phyloP scores from a whole-genome alignment of 2,113 vertebrate species.

The Callaeas wilsoni region DNA sequence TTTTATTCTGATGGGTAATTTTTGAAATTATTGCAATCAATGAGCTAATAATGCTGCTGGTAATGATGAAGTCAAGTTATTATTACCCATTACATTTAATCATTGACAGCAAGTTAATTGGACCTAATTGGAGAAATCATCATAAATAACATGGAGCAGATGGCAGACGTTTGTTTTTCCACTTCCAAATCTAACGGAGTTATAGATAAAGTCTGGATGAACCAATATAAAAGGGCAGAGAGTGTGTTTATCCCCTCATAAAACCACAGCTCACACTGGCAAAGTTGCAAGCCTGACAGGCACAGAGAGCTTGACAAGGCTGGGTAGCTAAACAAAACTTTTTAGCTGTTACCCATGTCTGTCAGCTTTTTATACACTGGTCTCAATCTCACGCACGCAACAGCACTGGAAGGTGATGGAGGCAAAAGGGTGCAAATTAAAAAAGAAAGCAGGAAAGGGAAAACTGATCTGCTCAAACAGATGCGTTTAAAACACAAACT shows the following conservation, averaged over 20 bases:
- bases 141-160: slow-evolving; percentile 85
- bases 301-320: not conserved
- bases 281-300: not conserved
- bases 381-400: rapidly evolving
- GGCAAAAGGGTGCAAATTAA: not conserved
- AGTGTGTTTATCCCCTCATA: not conserved
- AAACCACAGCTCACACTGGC: not conserved
- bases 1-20: slow-evolving; percentile 87
- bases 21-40: slow-evolving; percentile 94
- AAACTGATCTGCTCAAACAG: slow-evolving; percentile 10
- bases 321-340: not conserved
- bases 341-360: not conserved
- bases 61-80: slow-evolving; percentile 84
- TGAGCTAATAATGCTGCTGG: slow-evolving; percentile 87
- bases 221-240: not conserved
- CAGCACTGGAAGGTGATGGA: not conserved
- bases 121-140: slow-evolving; percentile 89
- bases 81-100: slow-evolving; percentile 89
- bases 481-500: not conserved
- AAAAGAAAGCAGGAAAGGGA: not conserved
- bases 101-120: slow-evolving; percentile 89
- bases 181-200: slow-evolving; percentile 53
- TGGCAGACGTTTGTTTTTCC: slow-evolving; percentile 75
- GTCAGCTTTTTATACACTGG: not conserved
- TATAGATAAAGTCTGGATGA: slow-evolving; percentile 57